A percentile compares a stretch with the other conserved stretches of the same genome.
Evolutionary conservation across 1,140 invertebrate species (phyloP).

Genomic region (Colletes gigas): DNA sequence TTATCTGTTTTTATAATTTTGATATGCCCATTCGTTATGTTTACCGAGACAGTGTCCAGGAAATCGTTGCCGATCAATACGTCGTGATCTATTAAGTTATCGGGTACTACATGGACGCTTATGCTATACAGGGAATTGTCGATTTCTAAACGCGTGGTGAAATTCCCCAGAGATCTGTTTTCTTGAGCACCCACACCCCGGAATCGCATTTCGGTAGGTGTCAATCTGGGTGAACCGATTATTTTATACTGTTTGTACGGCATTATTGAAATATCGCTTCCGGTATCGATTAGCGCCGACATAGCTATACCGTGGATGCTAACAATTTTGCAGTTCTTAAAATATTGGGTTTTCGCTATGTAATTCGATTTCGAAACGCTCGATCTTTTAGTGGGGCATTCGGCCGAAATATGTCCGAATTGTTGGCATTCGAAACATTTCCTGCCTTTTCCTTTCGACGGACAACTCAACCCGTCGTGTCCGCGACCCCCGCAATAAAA

Average conservation of each 20-base stretch:
- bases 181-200: neutral
- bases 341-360: neutral
- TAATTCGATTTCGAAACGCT: neutral
- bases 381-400: constrained; percentile 16
- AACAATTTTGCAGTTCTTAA: neutral
- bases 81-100: neutral
- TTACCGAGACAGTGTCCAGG: neutral
- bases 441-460: constrained; percentile 9
- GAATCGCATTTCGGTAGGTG: neutral
- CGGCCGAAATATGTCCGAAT: constrained; percentile 40
- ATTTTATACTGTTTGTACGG: neutral
- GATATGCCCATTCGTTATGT: neutral
- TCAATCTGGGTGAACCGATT: neutral
- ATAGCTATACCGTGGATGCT: neutral
- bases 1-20: neutral
- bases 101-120: neutral
- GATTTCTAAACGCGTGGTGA: neutral
- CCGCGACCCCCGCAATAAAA: constrained; percentile 40
- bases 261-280: neutral
- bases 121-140: neutral
- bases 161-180: neutral
- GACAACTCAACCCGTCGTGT: constrained; percentile 45
- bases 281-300: neutral
- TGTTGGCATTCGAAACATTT: constrained; percentile 56
- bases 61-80: neutral